phyloP scores from a whole-genome alignment of 2,888 invertebrate genomes.

The Sturmia bella region DNA sequence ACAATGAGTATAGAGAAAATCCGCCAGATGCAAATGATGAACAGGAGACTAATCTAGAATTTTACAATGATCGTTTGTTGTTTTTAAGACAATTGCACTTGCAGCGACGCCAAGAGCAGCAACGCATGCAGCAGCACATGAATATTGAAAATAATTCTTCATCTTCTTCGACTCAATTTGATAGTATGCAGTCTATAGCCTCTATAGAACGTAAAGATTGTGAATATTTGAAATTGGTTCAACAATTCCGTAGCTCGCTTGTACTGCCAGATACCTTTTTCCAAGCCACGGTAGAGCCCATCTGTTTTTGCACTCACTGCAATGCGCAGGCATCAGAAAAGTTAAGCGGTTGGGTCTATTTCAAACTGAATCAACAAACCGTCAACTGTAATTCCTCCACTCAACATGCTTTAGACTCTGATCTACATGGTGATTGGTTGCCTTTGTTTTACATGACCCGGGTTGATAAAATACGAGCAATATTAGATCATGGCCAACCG shows the following conservation, averaged over 20 bases:
- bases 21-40: constrained; percentile 38
- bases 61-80: constrained; percentile 72
- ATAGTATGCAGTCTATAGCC: constrained; percentile 77
- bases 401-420: constrained; percentile 70
- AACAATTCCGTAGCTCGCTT: constrained; percentile 80
- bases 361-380: constrained; percentile 80
- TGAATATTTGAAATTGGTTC: constrained; percentile 81
- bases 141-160: constrained; percentile 74
- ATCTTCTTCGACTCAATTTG: constrained; percentile 75
- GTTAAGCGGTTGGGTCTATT: constrained; percentile 81
- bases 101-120: constrained; percentile 74
- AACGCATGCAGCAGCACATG: constrained; percentile 74
- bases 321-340: constrained; percentile 77
- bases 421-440: constrained; percentile 78
- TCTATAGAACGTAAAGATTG: constrained; percentile 80
- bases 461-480: constrained; percentile 81
- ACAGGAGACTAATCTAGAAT: constrained; percentile 74
- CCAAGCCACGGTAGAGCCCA: constrained; percentile 76
- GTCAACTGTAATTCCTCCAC: constrained; percentile 76
- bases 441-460: constrained; percentile 81
- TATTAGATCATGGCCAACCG: constrained; percentile 81
- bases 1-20: constrained; percentile 62
- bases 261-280: constrained; percentile 81
- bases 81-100: constrained; percentile 76
- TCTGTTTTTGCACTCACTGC: constrained; percentile 80